Base-by-base conservation (phyloP, 2,888 invertebrate species). In the Sepioteuthis lessoniana region DNA sequence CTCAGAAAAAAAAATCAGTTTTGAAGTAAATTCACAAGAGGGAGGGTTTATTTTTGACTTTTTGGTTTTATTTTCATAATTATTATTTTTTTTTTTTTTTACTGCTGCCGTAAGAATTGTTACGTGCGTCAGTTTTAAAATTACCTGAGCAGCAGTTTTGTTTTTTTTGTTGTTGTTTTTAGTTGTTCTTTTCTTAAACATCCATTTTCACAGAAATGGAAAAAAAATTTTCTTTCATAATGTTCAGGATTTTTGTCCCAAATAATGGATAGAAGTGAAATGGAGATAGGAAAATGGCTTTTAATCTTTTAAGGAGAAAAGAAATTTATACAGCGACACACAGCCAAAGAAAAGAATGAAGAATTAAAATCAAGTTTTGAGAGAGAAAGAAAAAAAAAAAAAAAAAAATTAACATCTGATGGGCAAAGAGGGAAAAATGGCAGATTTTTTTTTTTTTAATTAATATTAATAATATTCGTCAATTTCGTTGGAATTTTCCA, bases 71-170 rank as follows among this genome's bases (percentile, higher is more conserved):
- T 76, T 76, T 35, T 35, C 76, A 16, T 76, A n/a, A 76, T n/a
- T 21, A 55, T 7, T 42, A 5, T 42, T 42, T 42, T 42, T 42
- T 42, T 42, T 42, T 25, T 55, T 35, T n/a, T 13, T 76, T 19
- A 76, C 76, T 76, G 76, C 76, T 76, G 76, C 76, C 76, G 76
- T 76, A 76, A 76, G 10, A 76, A 76, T 55, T 55, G 19, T 76
- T 55, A 76, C 76, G 76, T 76, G 76, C 76, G 76, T 76, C 76
- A 76, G 76, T 76, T 76, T 76, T 76, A n/a, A n/a, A 10, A 76
- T 76, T n/a, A 76, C n/a, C 76, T 76, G 76, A n/a, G 19, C 76
- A 76, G 76, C 76, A 76, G 76, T 76, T 76, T 76, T 35, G 7
- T 3, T 55, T 55, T 55, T 55, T 55, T 55, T n/a, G n/a, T n/a